A percentile compares a stretch with the other conserved stretches of the same genome.
Conservation (phyloP, 2,113 vertebrate species). For the Craseonycteris thonglongyai region DNA sequence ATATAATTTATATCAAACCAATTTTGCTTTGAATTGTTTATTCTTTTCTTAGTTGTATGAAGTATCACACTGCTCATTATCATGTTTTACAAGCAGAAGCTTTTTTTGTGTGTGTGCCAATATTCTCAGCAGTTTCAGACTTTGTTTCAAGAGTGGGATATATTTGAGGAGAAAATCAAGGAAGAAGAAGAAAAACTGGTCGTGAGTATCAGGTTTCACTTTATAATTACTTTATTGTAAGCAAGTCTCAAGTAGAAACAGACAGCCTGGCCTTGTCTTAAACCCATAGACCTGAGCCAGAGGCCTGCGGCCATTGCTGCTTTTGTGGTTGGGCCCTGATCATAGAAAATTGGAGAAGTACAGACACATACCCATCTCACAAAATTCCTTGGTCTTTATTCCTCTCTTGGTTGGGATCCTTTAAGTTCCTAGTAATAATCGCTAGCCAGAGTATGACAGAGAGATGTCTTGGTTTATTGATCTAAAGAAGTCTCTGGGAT, state of each 20-base stretch:
- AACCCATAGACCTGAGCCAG: neutral
- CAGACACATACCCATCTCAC: neutral
- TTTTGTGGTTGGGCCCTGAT: neutral
- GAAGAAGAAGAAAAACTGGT: slow-evolving; percentile 89
- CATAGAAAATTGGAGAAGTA: neutral
- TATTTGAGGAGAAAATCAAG: slow-evolving; percentile 82
- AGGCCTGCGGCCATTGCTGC: neutral
- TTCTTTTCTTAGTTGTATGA: neutral
- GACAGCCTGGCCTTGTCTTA: neutral
- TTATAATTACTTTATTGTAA: neutral
- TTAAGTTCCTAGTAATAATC: neutral
- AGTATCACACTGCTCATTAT: neutral
- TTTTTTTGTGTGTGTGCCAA: slow-evolving; percentile 82
- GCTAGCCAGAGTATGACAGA: neutral
- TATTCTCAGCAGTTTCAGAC: slow-evolving; percentile 86
- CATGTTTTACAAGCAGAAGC: slow-evolving; percentile 82
- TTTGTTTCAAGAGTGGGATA: slow-evolving; percentile 87
- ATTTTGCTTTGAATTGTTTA: neutral
- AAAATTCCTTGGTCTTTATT: neutral
- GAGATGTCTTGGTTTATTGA: neutral
- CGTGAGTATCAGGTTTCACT: slow-evolving; percentile 73
- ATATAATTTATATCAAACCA: neutral
- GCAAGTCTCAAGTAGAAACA: neutral
- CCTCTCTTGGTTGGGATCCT: neutral
- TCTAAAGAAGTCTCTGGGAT: neutral